Conservation (phyloP, 2,888 invertebrate species). For the Acronicta aceris region DNA sequence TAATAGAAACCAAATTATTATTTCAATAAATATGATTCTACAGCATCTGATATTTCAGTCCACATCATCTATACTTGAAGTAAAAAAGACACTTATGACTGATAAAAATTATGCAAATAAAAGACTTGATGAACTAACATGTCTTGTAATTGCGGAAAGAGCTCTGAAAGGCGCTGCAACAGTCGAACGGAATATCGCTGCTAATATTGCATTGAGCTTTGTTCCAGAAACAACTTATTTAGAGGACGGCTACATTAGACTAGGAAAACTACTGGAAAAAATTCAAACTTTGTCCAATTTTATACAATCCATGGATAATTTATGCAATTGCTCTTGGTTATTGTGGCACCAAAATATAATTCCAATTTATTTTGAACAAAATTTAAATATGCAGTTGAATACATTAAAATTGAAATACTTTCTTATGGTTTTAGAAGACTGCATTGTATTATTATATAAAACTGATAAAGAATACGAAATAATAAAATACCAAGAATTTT, state of each 20-base stretch:
- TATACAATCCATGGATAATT: conserved; percentile 87
- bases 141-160: conserved; percentile 92
- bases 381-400: conserved; percentile 91
- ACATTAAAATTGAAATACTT: conserved; percentile 89
- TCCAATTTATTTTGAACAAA: conserved; percentile 93
- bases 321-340: conserved; percentile 93
- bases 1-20: conserved; percentile 92
- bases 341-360: conserved; percentile 95
- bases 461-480: conserved; percentile 73
- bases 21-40: conserved; percentile 92
- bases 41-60: conserved; percentile 95
- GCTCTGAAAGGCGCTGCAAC: conserved; percentile 91
- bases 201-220: conserved; percentile 92
- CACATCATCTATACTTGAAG: conserved; percentile 90
- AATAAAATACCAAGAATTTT: conserved; percentile 74
- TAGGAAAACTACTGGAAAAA: conserved; percentile 90
- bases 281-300: conserved; percentile 91
- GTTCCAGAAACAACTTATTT: conserved; percentile 90
- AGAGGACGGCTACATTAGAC: conserved; percentile 90
- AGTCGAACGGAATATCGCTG: conserved; percentile 90
- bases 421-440: conserved; percentile 83
- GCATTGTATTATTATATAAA: conserved; percentile 73
- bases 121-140: conserved; percentile 92
- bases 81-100: conserved; percentile 91
- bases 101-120: conserved; percentile 91